Evolutionary conservation across 2,113 vertebrate genomes (phyloP).

Genomic region (Pomatorhinus ruficollis): DNA sequence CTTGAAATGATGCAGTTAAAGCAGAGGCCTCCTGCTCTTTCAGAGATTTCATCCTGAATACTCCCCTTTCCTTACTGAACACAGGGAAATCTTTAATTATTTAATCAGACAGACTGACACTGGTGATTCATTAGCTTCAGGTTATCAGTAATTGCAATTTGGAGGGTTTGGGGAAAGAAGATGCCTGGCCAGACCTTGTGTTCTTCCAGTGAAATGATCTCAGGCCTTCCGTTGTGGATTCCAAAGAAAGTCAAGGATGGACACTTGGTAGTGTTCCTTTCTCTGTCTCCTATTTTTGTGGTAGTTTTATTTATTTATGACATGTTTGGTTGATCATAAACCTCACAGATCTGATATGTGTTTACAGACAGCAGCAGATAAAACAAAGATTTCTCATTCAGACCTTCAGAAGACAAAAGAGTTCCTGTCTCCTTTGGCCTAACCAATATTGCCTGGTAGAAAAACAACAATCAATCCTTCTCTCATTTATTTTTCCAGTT

Average conservation of each 20-base stretch:
- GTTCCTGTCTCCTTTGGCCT: background rate
- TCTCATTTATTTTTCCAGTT: background rate
- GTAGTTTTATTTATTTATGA: background rate
- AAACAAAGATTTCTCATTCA: background rate
- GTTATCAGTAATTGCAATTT: background rate
- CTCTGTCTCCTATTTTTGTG: background rate
- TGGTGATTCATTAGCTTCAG: background rate
- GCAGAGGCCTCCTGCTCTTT: background rate
- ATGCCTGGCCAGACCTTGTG: background rate
- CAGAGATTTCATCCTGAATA: background rate
- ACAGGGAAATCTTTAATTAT: background rate
- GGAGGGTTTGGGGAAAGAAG: background rate
- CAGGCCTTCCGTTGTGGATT: fast-evolving
- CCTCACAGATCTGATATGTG: background rate
- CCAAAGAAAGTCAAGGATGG: background rate
- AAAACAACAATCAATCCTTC: background rate
- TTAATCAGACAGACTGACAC: background rate
- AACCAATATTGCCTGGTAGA: background rate
- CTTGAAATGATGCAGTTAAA: background rate
- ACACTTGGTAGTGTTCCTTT: background rate
- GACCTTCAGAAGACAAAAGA: background rate
- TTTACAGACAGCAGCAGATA: background rate
- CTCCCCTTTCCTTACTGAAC: background rate
- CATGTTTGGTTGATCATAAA: background rate
- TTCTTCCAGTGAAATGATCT: background rate